Conservation (phyloP, 2,797 vertebrate species). For the Scolopax rusticola region DNA sequence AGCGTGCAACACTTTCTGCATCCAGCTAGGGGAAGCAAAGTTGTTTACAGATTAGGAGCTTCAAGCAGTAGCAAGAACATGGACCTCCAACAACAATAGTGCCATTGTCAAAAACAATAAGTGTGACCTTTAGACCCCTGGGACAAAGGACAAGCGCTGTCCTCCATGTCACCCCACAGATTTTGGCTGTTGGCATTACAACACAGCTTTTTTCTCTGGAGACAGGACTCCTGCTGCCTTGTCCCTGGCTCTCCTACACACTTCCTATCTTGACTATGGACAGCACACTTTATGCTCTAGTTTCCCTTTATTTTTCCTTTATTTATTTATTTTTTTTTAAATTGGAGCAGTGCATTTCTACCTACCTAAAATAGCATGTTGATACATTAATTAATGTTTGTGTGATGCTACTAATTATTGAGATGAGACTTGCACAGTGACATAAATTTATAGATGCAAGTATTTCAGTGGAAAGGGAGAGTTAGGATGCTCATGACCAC, state of each 20-base stretch:
- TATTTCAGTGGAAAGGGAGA: background rate
- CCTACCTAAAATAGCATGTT: background rate
- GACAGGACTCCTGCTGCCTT: background rate
- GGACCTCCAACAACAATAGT: background rate
- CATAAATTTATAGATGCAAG: background rate
- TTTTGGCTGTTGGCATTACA: background rate
- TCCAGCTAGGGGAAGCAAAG: background rate
- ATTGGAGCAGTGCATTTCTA: background rate
- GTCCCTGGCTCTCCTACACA: background rate
- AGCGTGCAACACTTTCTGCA: background rate
- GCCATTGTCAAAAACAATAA: conserved; percentile 1
- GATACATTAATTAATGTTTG: background rate
- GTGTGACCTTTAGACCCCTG: background rate
- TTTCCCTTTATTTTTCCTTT: background rate
- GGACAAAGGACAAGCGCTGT: background rate
- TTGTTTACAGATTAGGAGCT: background rate
- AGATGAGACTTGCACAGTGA: background rate
- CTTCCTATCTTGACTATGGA: background rate
- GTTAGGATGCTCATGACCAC: background rate
- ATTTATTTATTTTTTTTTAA: background rate
- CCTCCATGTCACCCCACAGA: fast-evolving
- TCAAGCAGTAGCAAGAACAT: background rate
- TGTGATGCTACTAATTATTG: background rate
- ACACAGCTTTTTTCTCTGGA: background rate
- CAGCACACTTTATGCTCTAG: background rate